Evolutionary conservation across 2,113 vertebrate species (phyloP).

Genomic region (Ornithorhynchus anatinus): DNA sequence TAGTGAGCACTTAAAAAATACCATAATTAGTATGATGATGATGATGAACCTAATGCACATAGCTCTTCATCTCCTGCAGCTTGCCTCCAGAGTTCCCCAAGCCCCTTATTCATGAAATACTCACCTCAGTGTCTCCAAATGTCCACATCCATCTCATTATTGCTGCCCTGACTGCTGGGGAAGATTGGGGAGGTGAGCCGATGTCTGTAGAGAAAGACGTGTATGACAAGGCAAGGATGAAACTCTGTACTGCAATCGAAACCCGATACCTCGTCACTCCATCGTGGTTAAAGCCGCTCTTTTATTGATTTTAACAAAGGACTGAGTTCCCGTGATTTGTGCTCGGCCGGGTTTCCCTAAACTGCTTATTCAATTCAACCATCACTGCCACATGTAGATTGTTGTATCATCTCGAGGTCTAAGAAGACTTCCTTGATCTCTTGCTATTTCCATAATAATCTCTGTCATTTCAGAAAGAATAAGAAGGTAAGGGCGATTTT

Average conservation of each 20-base stretch:
- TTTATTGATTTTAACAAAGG: constrained; percentile 64
- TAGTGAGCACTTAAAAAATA: too few species aligned
- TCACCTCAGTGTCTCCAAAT: constrained; percentile 12
- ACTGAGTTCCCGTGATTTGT: constrained; percentile 43
- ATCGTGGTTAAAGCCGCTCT: constrained; percentile 43
- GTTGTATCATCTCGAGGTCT: constrained; percentile 52
- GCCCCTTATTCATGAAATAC: constrained; percentile 13
- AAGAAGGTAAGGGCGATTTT: constrained; percentile 70
- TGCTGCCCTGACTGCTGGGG: too few species aligned
- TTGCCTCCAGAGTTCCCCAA: too few species aligned
- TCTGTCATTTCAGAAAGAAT: constrained; percentile 65
- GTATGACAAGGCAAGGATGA: constrained; percentile 56
- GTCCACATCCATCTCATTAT: not conserved
- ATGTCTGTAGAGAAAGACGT: constrained; percentile 35
- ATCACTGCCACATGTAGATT: constrained; percentile 42
- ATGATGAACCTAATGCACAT: too few species aligned
- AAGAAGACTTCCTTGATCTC: constrained; percentile 57
- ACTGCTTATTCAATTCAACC: constrained; percentile 37
- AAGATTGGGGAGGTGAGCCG: too few species aligned
- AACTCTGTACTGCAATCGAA: constrained; percentile 58
- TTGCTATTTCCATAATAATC: constrained; percentile 66
- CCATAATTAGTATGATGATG: too few species aligned
- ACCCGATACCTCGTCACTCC: constrained; percentile 47
- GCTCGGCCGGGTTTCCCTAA: constrained; percentile 22
- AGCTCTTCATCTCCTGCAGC: too few species aligned